Evolutionary conservation across 2,113 vertebrate genomes (phyloP).

Genomic region (Syngnathoides biaculeatus): DNA sequence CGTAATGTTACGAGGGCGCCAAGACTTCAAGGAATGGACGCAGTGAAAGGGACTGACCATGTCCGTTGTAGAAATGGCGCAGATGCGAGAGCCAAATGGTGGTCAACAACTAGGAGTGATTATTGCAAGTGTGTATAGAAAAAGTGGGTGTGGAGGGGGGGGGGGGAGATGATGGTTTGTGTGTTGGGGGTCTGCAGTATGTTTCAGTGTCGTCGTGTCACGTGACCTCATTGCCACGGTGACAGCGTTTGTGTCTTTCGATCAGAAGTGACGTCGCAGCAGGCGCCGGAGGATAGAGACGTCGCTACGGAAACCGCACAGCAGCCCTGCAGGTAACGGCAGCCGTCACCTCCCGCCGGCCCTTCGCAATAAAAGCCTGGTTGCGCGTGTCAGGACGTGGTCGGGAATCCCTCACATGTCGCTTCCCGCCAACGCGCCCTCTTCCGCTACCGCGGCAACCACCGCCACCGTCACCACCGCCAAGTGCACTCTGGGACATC

Average conservation of each 20-base stretch:
- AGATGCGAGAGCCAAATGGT: no score
- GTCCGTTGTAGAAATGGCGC: no score
- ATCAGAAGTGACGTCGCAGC: neutral
- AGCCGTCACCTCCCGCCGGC: neutral
- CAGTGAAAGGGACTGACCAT: no score
- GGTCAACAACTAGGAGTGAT: no score
- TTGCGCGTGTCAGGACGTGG: conserved; percentile 35
- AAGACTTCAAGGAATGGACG: no score
- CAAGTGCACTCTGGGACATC: conserved; percentile 33
- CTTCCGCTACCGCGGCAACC: conserved; percentile 7
- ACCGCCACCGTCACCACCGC: conserved; percentile 24
- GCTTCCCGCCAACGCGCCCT: neutral
- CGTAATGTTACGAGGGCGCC: no score
- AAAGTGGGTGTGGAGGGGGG: no score
- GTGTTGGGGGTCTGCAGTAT: no score
- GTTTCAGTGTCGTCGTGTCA: no score
- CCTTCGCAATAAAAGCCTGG: neutral
- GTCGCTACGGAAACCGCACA: conserved; percentile 21
- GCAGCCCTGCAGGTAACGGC: conserved; percentile 28
- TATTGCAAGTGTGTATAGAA: no score
- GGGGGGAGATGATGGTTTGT: no score
- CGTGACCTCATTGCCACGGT: neutral
- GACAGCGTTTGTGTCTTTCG: conserved; percentile 6
- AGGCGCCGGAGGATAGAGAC: neutral
- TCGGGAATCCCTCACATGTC: conserved; percentile 13